A percentile compares a stretch with the other conserved stretches of the same genome.
phyloP scores from a whole-genome alignment of 1,140 invertebrate species.

The roundworm (Caenorhabditis elegans) region DNA sequence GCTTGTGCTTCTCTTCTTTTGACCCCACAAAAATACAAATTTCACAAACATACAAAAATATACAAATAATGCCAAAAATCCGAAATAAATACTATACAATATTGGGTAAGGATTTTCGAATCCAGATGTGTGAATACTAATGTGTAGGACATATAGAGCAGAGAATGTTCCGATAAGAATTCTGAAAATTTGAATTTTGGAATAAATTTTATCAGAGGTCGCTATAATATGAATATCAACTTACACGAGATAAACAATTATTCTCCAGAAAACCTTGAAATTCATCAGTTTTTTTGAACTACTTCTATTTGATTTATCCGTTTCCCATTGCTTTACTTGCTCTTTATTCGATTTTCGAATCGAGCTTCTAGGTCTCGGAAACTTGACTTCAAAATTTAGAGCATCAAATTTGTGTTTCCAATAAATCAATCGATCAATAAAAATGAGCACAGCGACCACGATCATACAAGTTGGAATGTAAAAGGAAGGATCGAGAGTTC shows the following conservation, averaged over 20 bases:
- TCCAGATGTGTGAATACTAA: background rate
- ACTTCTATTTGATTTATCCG: background rate
- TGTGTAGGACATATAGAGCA: background rate
- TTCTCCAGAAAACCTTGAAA: background rate
- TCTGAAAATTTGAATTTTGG: too few species aligned
- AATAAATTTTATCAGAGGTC: background rate
- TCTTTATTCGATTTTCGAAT: background rate
- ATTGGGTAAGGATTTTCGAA: background rate
- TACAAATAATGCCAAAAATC: background rate
- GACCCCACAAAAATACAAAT: too few species aligned
- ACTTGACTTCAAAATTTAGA: background rate
- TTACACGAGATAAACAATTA: background rate
- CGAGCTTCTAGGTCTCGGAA: background rate
- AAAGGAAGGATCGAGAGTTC: background rate
- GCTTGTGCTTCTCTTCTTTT: too few species aligned
- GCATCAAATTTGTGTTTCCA: slow-evolving; percentile 1
- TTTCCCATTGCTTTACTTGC: background rate
- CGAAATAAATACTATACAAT: background rate
- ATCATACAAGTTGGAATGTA: background rate
- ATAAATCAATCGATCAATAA: background rate
- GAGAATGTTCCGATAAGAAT: background rate
- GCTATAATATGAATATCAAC: background rate
- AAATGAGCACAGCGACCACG: background rate
- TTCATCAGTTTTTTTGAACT: background rate
- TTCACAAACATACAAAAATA: background rate